phyloP scores from a whole-genome alignment of 2,113 vertebrate genomes.

The Anguilla rostrata region DNA sequence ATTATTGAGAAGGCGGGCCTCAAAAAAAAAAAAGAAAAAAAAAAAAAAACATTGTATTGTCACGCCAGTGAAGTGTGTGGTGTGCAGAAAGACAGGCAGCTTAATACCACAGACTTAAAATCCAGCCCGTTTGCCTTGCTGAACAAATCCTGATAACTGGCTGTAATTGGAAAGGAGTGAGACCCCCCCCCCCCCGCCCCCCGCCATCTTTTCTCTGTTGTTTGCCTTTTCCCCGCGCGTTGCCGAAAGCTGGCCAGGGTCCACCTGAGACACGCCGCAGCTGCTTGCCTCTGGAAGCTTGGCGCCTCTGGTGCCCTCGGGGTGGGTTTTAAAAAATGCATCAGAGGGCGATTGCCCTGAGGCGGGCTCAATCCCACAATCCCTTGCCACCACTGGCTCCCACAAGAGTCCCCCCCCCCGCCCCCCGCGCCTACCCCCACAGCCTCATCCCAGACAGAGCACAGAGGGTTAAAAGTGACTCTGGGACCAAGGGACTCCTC shows the following conservation, averaged over 20 bases:
- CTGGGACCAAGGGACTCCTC: background rate
- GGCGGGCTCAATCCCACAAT: background rate
- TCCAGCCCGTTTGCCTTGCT: background rate
- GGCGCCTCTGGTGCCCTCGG: background rate
- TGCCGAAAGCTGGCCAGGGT: background rate
- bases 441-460: background rate
- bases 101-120: background rate
- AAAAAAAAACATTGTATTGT: background rate
- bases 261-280: background rate
- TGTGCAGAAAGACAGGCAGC: background rate
- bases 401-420: background rate
- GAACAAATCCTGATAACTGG: conserved; percentile 2
- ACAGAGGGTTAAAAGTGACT: background rate
- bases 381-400: background rate
- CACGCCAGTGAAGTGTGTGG: background rate
- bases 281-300: background rate
- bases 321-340: conserved; percentile 2
- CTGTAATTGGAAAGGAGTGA: conserved; percentile 3
- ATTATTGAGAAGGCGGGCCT: background rate
- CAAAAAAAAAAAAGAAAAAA: background rate
- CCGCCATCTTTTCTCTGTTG: background rate
- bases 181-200: background rate
- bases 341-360: background rate
- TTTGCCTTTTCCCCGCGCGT: background rate
- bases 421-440: background rate